Evolutionary conservation across 1,140 invertebrate species (phyloP).

Genomic region (Hermetia illucens): DNA sequence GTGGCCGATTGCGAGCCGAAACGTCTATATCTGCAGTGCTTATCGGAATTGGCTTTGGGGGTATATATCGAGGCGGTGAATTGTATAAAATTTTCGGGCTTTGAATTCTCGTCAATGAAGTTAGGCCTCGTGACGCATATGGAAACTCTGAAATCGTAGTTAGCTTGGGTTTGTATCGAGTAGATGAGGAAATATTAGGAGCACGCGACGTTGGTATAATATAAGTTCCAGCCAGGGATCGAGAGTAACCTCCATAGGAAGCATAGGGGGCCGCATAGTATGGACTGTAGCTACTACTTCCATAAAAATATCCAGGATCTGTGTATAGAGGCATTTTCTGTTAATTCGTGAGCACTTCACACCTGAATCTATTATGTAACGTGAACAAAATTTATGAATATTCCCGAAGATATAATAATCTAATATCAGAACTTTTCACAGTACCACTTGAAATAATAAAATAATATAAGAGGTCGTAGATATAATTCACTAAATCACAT

Average conservation of each 20-base stretch:
- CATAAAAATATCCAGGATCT: constrained; percentile 23
- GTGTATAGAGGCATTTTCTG: constrained; percentile 25
- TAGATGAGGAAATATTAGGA: constrained; percentile 29
- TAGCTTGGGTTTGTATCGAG: constrained; percentile 52
- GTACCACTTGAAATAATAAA: background rate
- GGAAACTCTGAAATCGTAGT: constrained; percentile 55
- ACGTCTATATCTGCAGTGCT: constrained; percentile 75
- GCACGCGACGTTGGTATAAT: constrained; percentile 14
- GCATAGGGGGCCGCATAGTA: constrained; percentile 38
- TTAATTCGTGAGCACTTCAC: background rate
- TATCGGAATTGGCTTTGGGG: constrained; percentile 46
- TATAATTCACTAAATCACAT: no score
- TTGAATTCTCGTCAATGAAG: constrained; percentile 30
- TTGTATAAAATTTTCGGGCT: constrained; percentile 30
- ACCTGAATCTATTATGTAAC: background rate
- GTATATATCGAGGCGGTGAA: constrained; percentile 31
- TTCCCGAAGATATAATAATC: background rate
- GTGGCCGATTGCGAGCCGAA: constrained; percentile 38
- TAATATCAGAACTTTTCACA: background rate
- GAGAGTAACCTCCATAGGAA: constrained; percentile 16
- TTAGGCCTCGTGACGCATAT: constrained; percentile 16
- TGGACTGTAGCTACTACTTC: constrained; percentile 31
- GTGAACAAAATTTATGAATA: background rate
- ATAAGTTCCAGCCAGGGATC: constrained; percentile 9
- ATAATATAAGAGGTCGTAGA: background rate